A percentile compares a stretch with the other conserved stretches of the same genome.
These are phyloP conservation scores for Tonatia bakeri DNA, from an alignment of 2,113 vertebrate genomes.

Conservation along the genomic window DNA sequence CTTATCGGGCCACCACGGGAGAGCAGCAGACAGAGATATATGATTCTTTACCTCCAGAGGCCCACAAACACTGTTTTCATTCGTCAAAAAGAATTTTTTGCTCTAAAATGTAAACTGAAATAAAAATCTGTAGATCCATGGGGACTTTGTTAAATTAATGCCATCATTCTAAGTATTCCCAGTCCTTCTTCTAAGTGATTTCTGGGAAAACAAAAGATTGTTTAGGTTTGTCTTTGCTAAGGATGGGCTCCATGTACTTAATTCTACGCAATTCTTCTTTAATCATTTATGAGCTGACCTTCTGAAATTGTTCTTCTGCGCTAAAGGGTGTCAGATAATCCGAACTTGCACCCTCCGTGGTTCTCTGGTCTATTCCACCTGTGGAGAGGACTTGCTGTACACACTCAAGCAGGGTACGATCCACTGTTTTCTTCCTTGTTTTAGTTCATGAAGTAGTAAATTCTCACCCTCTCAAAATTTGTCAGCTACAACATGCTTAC, in stretches of 20 bases:
- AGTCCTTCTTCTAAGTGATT: not conserved
- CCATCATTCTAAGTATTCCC: not conserved
- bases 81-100: not conserved
- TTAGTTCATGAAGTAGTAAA: not conserved
- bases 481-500: not conserved
- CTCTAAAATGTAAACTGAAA: constrained; percentile 34
- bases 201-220: not conserved
- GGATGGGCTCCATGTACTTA: not conserved
- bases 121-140: not conserved
- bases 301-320: constrained; percentile 31
- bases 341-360: not conserved
- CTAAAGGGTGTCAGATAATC: not conserved
- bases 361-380: not conserved
- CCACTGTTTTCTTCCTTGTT: not conserved
- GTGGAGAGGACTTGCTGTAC: not conserved
- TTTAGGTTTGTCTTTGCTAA: constrained; percentile 27
- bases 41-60: not conserved
- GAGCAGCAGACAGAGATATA: not conserved
- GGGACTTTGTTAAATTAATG: not conserved
- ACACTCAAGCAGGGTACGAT: not conserved
- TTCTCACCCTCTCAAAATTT: not conserved
- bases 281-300: not conserved
- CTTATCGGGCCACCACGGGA: not conserved
- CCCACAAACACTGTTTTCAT: constrained; percentile 10
- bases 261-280: not conserved